phyloP scores from a whole-genome alignment of 2,888 invertebrate genomes.

The Drosophila setosimentum region DNA sequence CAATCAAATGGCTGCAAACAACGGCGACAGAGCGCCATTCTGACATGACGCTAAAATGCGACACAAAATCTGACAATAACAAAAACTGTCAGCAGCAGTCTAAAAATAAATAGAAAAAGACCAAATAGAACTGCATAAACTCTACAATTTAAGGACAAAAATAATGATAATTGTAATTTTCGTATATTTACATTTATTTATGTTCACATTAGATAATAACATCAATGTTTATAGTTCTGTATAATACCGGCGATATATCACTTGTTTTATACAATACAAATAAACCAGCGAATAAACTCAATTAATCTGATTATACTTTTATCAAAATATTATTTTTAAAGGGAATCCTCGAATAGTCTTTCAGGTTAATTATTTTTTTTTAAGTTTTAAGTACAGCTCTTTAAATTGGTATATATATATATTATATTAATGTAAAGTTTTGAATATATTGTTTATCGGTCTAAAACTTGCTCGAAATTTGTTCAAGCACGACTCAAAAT shows the following conservation, averaged over 20 bases:
- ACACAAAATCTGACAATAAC: slow-evolving; percentile 15
- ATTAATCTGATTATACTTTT: too few relatives aligned
- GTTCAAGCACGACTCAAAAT: background rate
- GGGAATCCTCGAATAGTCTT: background rate
- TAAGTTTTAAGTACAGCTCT: background rate
- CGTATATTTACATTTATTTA: background rate
- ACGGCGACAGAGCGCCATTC: slow-evolving; percentile 46
- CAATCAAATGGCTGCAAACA: slow-evolving; percentile 43
- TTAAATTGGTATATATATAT: background rate
- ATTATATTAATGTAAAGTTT: background rate
- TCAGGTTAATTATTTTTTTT: background rate
- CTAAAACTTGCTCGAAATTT: background rate
- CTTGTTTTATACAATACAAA: too few relatives aligned
- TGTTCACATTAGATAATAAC: background rate
- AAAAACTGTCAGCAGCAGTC: background rate
- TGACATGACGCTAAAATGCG: slow-evolving; percentile 51
- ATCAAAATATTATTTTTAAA: background rate
- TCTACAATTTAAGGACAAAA: background rate
- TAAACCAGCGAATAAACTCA: fast-evolving
- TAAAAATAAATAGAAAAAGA: background rate
- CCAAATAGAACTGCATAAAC: slow-evolving; percentile 5
- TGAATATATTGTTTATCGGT: background rate
- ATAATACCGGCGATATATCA: background rate
- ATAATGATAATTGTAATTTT: background rate
- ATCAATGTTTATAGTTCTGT: fast-evolving